Evolutionary conservation across 1,140 invertebrate species (phyloP), one percentile per base, ranked within the genome.

Genomic region (Orius laevigatus): DNA sequence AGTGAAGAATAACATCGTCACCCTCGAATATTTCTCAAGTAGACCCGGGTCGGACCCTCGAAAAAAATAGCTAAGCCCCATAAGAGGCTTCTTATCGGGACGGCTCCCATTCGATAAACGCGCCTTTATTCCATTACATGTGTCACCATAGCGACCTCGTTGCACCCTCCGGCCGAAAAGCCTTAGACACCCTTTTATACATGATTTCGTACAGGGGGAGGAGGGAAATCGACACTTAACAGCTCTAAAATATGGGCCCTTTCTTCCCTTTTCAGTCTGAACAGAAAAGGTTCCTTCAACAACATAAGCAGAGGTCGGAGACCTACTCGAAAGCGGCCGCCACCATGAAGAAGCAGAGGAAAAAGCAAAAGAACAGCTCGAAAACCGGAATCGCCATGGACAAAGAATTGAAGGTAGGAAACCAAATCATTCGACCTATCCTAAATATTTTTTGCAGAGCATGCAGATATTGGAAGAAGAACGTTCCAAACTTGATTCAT

Each of bases 401-500:
- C 65, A 90, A 90, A 64, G 85, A 90, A 71, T 73, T 90, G 52
- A 88, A 86, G 70, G 81, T 84, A 60, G 58, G 58, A 12, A 3
- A 3, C 19, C 32, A 32, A 25, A 43, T 43, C 36, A 15, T 34
- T 50, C 18, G 18, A 39, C n/a, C n/a, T n/a, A n/a, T n/a, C n/a
- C n/a, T 53, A 16, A 50, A 53, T 49, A 59, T 60, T 60, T 53
- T 59, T 69, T 72, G 32, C 67, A 84, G 81, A 84, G 82, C 61
- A 80, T 90, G 76, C 86, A 90, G 71, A 75, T 84, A 56, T 65
- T 90, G 57, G 86, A 90, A 64, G 86, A 90, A 60, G 85, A 90
- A 63, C 86, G 88, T 68, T 80, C 82, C 12, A 89, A 88, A 70
- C 68, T 91, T 57, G 85, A 90, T 62, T 74, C 81, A 16, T 90